These are phyloP conservation scores for Diarsia rubi DNA, from an alignment of 2,888 invertebrate genomes.

Conservation along the genomic window DNA sequence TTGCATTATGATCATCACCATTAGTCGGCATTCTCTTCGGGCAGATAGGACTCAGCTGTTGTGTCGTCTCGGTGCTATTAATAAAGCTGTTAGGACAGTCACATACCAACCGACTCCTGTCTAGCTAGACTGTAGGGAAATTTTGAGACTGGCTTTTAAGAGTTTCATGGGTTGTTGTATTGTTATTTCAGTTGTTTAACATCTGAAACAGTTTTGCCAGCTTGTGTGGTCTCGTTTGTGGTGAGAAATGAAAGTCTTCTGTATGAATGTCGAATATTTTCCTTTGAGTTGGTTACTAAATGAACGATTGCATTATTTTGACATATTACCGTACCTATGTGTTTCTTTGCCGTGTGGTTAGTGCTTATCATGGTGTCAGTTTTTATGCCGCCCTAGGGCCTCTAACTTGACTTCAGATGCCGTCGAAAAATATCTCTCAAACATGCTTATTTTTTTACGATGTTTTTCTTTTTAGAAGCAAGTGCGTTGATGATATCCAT, in stretches of 20 bases:
- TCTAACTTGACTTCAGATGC: too few species aligned
- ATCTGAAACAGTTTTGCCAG: slow-evolving; percentile 7
- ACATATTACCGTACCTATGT: not conserved
- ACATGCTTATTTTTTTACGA: too few species aligned
- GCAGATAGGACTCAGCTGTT: slow-evolving; percentile 68
- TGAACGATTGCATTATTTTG: not conserved
- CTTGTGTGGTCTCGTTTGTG: slow-evolving; percentile 34
- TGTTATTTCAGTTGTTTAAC: slow-evolving; percentile 29
- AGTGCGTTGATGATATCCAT: not conserved
- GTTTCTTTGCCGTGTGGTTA: too few species aligned
- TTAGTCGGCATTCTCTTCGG: slow-evolving; percentile 52
- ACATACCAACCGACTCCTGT: slow-evolving; percentile 37
- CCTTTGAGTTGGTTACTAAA: not conserved
- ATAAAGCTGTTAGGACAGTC: slow-evolving; percentile 65
- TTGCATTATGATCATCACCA: slow-evolving; percentile 63
- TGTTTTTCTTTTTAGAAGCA: not conserved
- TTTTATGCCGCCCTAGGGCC: too few species aligned
- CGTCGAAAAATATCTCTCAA: too few species aligned
- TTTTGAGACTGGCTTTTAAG: slow-evolving; percentile 27
- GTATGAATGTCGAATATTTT: not conserved
- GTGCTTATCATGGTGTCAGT: too few species aligned
- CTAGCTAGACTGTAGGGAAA: slow-evolving; percentile 32
- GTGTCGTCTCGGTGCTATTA: slow-evolving; percentile 70
- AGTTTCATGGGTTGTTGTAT: slow-evolving; percentile 7
- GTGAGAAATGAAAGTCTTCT: slow-evolving; percentile 8